Conservation (phyloP, 2,888 invertebrate genomes). For the Melanophora roralis region DNA sequence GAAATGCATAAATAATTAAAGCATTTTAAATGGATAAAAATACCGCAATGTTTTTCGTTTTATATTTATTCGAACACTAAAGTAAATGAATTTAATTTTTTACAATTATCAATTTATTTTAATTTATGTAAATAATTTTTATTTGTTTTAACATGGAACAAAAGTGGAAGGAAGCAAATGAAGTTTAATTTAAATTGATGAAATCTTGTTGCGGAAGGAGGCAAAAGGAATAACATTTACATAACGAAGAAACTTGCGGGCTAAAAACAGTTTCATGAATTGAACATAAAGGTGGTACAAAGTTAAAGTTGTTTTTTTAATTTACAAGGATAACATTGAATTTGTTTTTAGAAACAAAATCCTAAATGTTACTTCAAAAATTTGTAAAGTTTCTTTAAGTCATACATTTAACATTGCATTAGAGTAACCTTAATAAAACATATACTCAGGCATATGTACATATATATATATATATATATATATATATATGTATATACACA, state of each 20-base stretch:
- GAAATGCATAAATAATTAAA: slow-evolving; percentile 22
- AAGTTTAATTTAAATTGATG: slow-evolving; percentile 19
- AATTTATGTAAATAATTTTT: slow-evolving; percentile 38
- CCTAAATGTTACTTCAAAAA: too few species aligned
- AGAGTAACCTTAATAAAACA: too few species aligned
- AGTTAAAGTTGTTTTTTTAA: too few species aligned
- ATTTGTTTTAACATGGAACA: background rate
- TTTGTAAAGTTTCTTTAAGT: too few species aligned
- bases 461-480: background rate
- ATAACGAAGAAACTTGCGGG: too few species aligned
- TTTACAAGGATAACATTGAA: too few species aligned
- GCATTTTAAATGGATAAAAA: slow-evolving; percentile 12
- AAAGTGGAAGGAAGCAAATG: background rate
- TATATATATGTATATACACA: background rate
- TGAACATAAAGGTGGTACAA: background rate
- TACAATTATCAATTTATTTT: slow-evolving; percentile 23
- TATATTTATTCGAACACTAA: background rate
- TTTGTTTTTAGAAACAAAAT: too few species aligned
- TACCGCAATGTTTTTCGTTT: background rate
- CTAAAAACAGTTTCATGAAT: too few species aligned
- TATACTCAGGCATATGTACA: background rate
- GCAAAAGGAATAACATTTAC: background rate
- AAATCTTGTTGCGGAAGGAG: background rate
- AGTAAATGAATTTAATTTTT: background rate
- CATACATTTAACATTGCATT: too few species aligned